Percentiles rank a stretch among this genome's conserved stretches.
phyloP scores from a whole-genome alignment of 2,888 invertebrate genomes.

The Ditula angustiorana region DNA sequence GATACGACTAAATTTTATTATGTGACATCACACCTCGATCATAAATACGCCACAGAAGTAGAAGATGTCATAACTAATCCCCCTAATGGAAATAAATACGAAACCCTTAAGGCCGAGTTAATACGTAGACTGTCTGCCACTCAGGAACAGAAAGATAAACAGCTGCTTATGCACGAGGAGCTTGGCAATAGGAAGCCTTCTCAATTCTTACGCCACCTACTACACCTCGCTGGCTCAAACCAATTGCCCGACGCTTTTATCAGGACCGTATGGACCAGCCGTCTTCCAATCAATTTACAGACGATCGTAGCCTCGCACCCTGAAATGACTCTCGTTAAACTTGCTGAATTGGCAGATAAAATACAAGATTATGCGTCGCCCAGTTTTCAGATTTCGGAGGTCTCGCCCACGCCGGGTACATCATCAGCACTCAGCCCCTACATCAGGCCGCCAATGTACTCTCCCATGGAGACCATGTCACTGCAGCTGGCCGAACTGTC shows the following conservation, averaged over 20 bases:
- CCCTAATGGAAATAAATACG: conserved; percentile 1
- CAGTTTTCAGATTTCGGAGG: too few species aligned
- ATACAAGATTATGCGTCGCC: conserved; percentile 38
- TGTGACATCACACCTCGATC: neutral
- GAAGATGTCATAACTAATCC: neutral
- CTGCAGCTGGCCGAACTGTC: too few species aligned
- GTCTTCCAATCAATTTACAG: conserved; percentile 37
- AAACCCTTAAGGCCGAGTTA: conserved; percentile 26
- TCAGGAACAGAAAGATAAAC: conserved; percentile 24
- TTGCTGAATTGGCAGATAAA: conserved; percentile 39
- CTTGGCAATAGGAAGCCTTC: conserved; percentile 40
- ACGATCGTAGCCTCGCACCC: conserved; percentile 39
- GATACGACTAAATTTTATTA: too few species aligned
- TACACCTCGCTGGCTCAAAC: conserved; percentile 29
- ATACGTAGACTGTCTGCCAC: conserved; percentile 15
- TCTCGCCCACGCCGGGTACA: too few species aligned
- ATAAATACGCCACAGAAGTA: neutral
- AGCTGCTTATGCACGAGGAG: conserved; percentile 36
- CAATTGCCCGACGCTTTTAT: conserved; percentile 33
- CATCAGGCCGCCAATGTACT: too few species aligned
- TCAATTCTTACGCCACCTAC: conserved; percentile 37
- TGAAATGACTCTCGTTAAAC: neutral
- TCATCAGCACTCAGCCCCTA: too few species aligned
- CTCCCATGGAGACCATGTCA: too few species aligned
- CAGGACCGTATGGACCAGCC: conserved; percentile 16